These are phyloP conservation scores for Tetragonula carbonaria DNA, from an alignment of 2,888 invertebrate genomes.

Conservation along the genomic window DNA sequence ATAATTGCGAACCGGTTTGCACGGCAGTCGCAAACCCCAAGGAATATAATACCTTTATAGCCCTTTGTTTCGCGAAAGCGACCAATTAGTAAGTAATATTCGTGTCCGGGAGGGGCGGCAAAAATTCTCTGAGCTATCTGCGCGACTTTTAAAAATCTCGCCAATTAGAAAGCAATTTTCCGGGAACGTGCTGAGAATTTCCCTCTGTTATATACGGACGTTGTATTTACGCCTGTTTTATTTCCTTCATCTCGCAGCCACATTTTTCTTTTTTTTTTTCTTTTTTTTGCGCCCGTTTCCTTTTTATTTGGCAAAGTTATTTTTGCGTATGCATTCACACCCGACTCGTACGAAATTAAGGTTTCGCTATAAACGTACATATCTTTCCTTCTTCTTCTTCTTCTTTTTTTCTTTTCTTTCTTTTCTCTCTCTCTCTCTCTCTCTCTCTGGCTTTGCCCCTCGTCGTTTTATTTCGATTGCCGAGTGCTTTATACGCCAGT, in stretches of 20 bases:
- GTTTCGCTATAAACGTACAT: slow-evolving; percentile 15
- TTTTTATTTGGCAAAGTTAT: slow-evolving; percentile 17
- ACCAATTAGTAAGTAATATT: slow-evolving; percentile 59
- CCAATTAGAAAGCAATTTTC: slow-evolving; percentile 62
- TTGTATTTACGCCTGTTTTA: slow-evolving; percentile 44
- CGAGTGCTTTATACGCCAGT: neutral
- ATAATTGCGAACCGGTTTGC: slow-evolving; percentile 35
- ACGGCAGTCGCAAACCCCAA: slow-evolving; percentile 19
- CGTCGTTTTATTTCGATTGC: neutral
- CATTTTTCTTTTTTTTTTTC: neutral
- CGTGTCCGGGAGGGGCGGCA: slow-evolving; percentile 20
- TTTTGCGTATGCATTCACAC: slow-evolving; percentile 25
- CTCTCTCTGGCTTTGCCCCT: neutral
- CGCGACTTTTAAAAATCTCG: slow-evolving; percentile 58
- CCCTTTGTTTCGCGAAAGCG: slow-evolving; percentile 45
- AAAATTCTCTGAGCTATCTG: slow-evolving; percentile 49
- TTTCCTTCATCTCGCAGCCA: neutral
- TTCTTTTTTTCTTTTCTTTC: neutral
- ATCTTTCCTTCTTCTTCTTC: neutral
- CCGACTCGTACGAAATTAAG: slow-evolving; percentile 1
- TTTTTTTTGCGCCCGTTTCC: neutral
- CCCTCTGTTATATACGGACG: slow-evolving; percentile 43
- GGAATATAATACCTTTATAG: slow-evolving; percentile 42
- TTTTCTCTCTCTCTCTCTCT: neutral
- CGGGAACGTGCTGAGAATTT: slow-evolving; percentile 50